Evolutionary conservation across 1,140 invertebrate genomes (phyloP).

Genomic region (Carposina sasakii): DNA sequence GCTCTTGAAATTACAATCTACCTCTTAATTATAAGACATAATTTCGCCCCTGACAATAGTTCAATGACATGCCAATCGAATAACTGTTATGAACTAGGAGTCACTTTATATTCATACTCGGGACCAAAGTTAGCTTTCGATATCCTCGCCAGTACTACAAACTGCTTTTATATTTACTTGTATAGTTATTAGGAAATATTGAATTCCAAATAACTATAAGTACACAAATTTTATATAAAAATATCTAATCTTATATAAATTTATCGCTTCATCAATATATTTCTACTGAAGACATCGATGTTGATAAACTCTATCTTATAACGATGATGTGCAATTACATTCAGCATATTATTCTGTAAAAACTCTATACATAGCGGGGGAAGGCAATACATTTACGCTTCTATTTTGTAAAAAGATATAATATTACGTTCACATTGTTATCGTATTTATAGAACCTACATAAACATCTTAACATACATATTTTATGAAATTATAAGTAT

Average conservation of each 20-base stretch:
- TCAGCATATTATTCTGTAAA: slow-evolving; percentile 8
- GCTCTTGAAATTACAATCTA: slow-evolving; percentile 66
- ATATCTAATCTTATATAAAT: too few relatives aligned
- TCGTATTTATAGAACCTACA: slow-evolving; percentile 25
- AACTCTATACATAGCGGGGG: slow-evolving; percentile 56
- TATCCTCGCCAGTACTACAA: slow-evolving; percentile 23
- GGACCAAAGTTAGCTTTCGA: slow-evolving; percentile 55
- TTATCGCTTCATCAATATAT: too few relatives aligned
- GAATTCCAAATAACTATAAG: neutral
- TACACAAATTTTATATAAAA: neutral
- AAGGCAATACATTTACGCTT: slow-evolving; percentile 76
- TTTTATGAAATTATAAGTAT: too few relatives aligned
- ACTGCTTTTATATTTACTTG: slow-evolving; percentile 17
- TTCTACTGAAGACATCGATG: too few relatives aligned
- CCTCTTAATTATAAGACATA: slow-evolving; percentile 61
- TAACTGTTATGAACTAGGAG: slow-evolving; percentile 32
- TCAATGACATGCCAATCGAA: slow-evolving; percentile 23
- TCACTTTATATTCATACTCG: slow-evolving; percentile 29
- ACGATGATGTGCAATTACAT: neutral
- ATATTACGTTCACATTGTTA: slow-evolving; percentile 31
- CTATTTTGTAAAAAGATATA: slow-evolving; percentile 56
- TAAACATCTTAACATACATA: too few relatives aligned
- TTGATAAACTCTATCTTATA: neutral
- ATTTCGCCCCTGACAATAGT: slow-evolving; percentile 35
- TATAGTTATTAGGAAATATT: neutral